phyloP scores from a whole-genome alignment of 2,113 vertebrate species.

The Dicrurus megarhynchus region DNA sequence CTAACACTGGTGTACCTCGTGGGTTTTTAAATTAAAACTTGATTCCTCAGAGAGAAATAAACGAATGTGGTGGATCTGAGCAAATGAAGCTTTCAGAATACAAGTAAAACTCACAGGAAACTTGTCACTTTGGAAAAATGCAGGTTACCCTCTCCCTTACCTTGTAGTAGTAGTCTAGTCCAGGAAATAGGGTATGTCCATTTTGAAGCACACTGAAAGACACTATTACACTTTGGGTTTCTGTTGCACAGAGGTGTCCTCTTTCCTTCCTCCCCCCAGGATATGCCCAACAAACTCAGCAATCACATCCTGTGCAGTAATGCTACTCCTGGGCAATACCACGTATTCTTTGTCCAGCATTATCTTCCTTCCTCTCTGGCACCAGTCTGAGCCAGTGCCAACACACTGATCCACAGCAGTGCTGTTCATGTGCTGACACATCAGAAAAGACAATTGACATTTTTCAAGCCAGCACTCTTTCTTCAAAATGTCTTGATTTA shows the following conservation, averaged over 20 bases:
- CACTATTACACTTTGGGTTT: background rate
- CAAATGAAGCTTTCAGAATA: background rate
- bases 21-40: background rate
- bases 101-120: background rate
- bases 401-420: rapidly evolving
- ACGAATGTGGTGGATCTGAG: background rate
- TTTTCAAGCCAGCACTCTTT: background rate
- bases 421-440: background rate
- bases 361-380: background rate
- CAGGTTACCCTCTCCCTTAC: background rate
- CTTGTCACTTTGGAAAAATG: background rate
- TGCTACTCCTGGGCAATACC: background rate
- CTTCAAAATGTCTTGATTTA: background rate
- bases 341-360: background rate
- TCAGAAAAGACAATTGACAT: background rate
- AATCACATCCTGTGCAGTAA: background rate
- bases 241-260: background rate
- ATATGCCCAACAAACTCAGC: background rate
- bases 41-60: background rate
- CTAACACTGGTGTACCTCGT: rapidly evolving
- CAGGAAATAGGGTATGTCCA: background rate
- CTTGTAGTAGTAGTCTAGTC: background rate
- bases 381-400: background rate
- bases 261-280: background rate
- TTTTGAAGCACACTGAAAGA: background rate